These are phyloP conservation scores for Pristionchus entomophagus DNA, from an alignment of 2,888 invertebrate genomes.

Conservation along the genomic window DNA sequence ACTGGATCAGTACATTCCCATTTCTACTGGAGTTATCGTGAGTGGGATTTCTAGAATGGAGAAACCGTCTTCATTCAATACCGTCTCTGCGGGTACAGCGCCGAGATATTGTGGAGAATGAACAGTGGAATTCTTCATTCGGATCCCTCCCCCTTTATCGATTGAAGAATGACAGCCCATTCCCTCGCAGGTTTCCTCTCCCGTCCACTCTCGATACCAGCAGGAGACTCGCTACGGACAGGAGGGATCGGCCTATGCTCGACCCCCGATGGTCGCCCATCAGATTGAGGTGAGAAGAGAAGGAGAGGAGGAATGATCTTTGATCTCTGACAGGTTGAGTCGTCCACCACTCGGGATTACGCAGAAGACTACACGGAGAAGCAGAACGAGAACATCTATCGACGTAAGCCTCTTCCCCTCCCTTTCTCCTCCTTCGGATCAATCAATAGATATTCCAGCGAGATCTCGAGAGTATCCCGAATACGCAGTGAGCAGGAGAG, in stretches of 20 bases:
- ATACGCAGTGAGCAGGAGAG: slow-evolving; percentile 41
- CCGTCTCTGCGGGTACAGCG: too few species aligned
- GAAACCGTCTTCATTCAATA: too few species aligned
- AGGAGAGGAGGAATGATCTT: background rate
- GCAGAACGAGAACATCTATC: background rate
- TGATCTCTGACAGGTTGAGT: slow-evolving; percentile 31
- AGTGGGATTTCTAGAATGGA: too few species aligned
- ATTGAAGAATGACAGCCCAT: background rate
- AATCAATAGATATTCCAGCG: slow-evolving; percentile 8
- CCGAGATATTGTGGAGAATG: too few species aligned
- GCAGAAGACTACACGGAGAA: slow-evolving; percentile 32
- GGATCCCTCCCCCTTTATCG: background rate
- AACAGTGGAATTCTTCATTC: too few species aligned
- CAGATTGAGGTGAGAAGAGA: slow-evolving; percentile 35
- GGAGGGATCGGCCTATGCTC: background rate
- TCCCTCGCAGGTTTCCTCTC: background rate
- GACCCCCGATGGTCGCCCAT: background rate
- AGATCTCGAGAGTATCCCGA: slow-evolving; percentile 31
- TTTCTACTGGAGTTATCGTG: slow-evolving; percentile 21
- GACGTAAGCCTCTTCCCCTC: background rate
- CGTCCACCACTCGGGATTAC: slow-evolving; percentile 15
- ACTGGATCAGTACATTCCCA: slow-evolving; percentile 44
- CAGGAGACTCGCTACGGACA: background rate
- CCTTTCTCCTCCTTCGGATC: background rate
- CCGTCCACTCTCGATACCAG: background rate